Evolutionary conservation across 2,797 vertebrate genomes (phyloP), one percentile per base, ranked within the genome.

Genomic region (Esox lucius): DNA sequence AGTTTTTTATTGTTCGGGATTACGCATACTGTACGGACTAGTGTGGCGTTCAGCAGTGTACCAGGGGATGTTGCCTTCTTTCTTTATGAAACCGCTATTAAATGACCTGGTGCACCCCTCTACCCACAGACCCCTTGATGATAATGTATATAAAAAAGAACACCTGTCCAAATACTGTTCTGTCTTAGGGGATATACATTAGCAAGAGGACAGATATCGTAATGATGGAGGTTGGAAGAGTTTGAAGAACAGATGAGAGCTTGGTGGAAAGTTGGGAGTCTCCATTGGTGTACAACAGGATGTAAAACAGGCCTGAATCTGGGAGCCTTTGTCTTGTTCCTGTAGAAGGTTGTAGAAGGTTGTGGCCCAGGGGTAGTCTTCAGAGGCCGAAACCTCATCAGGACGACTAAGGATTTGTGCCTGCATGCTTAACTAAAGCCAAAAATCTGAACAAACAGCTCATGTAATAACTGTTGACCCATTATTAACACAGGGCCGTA

Each of bases 161-260:
- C 92, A 94, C 93, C 94, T 94, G 94, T 93, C 92, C 91, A 94
- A 94, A 94, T 93, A 94, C 92, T 92, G 92, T 89, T 73, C 88
- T 72, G 88, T 75, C 88, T 86, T 69, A 81, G 85, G 81, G 86
- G 85, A 87, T 83, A 80, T 84, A 86, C 88, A 82, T 80, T 71
- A 76, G 68, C 79, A 74, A 82, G 82, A 79, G 85, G 80, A 85
- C 71, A 19, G 72, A 83, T 80, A 75, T 84, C 72, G 81, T 68
- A 79, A 84, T 77, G 84, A 86, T 70, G 61, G 82, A 90, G 80
- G 46, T 70, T 80, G 84, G 79, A 75, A 77, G 78, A 76, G 69
- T 68, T 53, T 77, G 74, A 74, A 81, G 86, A 74, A 26, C 74
- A 79, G 76, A 79, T 71, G 64, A 48, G 48, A 49, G 80, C 78